Base-by-base conservation (phyloP, 2,888 invertebrate species). In the Phymatocera aterrima region DNA sequence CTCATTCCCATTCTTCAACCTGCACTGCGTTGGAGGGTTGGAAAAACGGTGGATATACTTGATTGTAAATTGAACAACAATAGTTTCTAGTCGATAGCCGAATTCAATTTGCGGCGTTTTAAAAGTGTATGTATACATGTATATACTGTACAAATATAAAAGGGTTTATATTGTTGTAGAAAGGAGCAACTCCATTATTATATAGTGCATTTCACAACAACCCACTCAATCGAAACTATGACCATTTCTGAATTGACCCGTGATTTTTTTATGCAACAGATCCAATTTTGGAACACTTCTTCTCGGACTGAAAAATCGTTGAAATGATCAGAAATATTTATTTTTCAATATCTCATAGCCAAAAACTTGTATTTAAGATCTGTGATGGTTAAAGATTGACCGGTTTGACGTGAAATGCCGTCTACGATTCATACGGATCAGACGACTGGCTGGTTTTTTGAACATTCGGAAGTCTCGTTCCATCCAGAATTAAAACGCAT, bases 401-500 rank as follows among this genome's bases (percentile, higher is more conserved):
- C n/a, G n/a, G n/a, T n/a, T n/a, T n/a, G n/a, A n/a, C n/a, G n/a
- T n/a, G n/a, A n/a, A n/a, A n/a, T n/a, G n/a, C n/a, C n/a, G n/a
- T n/a, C n/a, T n/a, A n/a, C n/a, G n/a, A n/a, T 54, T 54, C 3
- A 31, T 61, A 74, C 37, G 21, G 31, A 46, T 24, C n/a, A 70
- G 2, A 10, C 34, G 18, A 3, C 31, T 34, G 72, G 48, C 34
- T 72, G 10, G 31, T n/a, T 21, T 43, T 68, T 21, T n/a, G 21
- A 15, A n/a, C 1, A 40, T 24, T 48, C 34, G 18, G 28, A 31
- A 43, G 2, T 40, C 51, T 21, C 3, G 72, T 51, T 72, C 72
- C 72, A 72, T 72, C 72, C 72, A 72, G 72, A 48, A 1, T 28
- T 31, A 28, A 72, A 68, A 68, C 46, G 64, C 8, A 10, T 3